Conservation (phyloP, 2,113 vertebrate species). For the Cephalophus harveyi region DNA sequence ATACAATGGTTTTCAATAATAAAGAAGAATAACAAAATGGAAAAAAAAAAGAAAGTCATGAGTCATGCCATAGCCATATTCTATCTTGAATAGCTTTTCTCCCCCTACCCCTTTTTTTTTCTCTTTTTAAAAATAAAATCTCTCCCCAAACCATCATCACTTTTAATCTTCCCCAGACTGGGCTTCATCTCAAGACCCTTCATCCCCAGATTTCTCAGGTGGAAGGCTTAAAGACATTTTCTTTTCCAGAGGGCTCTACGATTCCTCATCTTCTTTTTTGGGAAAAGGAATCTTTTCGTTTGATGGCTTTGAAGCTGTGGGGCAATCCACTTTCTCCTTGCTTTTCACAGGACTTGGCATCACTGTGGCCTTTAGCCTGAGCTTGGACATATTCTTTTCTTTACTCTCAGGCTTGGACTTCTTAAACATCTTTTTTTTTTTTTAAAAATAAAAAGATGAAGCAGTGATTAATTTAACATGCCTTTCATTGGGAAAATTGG, state of each 20-base stretch:
- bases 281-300: constrained; percentile 97
- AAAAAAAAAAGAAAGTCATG: constrained; percentile 85
- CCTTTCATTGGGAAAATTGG: too few relatives aligned
- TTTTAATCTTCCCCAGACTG: constrained; percentile 96
- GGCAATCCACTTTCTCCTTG: constrained; percentile 94
- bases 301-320: constrained; percentile 90
- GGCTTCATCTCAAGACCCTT: constrained; percentile 95
- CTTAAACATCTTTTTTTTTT: constrained; percentile 92
- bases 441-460: too few relatives aligned
- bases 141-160: constrained; percentile 78
- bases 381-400: constrained; percentile 98
- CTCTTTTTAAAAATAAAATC: constrained; percentile 76
- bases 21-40: constrained; percentile 7
- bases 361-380: constrained; percentile 96
- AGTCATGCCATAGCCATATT: constrained; percentile 86
- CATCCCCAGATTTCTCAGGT: constrained; percentile 92
- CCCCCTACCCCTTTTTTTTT: neutral
- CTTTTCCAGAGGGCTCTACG: constrained; percentile 86
- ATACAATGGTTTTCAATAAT: constrained; percentile 59
- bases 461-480: too few relatives aligned
- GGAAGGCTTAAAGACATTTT: constrained; percentile 89
- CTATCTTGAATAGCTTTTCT: constrained; percentile 81
- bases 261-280: constrained; percentile 92
- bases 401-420: constrained; percentile 93
- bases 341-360: constrained; percentile 91